Conservation (phyloP, 1,140 invertebrate species). For the Orchestia grillus region DNA sequence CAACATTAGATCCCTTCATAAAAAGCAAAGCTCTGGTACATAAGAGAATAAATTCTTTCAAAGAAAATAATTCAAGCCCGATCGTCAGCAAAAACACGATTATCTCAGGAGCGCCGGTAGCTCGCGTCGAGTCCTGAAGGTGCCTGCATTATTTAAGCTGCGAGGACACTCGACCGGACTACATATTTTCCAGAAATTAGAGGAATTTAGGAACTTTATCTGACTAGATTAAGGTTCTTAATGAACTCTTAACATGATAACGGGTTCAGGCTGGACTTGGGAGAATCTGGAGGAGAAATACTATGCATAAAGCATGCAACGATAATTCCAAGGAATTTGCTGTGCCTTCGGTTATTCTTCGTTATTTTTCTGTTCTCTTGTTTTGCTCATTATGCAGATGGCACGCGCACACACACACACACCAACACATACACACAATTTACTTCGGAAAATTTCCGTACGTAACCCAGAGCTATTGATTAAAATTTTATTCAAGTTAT, state of each 20-base stretch:
- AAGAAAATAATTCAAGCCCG: not conserved
- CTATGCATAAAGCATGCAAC: conserved; percentile 1
- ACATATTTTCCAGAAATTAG: not conserved
- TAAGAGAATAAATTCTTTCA: not conserved
- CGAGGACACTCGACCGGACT: not conserved
- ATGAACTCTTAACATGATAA: not conserved
- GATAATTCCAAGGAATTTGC: not conserved
- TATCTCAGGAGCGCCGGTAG: not conserved
- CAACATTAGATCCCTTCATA: not conserved
- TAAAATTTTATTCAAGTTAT: not conserved
- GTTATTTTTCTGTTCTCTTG: not conserved
- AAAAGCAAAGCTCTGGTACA: not conserved
- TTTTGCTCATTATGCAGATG: not conserved
- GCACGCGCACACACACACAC: not conserved
- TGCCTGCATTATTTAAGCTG: not conserved
- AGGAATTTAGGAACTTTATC: not conserved
- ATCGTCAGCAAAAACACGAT: not conserved
- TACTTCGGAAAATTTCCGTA: not conserved
- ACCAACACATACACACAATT: too few relatives aligned
- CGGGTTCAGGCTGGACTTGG: not conserved
- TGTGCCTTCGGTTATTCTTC: not conserved
- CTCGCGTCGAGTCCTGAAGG: not conserved
- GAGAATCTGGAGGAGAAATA: not conserved
- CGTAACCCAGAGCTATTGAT: not conserved
- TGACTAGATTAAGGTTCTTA: not conserved